These are phyloP conservation scores for Threskiornis aethiopicus DNA, from an alignment of 2,797 vertebrate genomes.

Conservation along the genomic window DNA sequence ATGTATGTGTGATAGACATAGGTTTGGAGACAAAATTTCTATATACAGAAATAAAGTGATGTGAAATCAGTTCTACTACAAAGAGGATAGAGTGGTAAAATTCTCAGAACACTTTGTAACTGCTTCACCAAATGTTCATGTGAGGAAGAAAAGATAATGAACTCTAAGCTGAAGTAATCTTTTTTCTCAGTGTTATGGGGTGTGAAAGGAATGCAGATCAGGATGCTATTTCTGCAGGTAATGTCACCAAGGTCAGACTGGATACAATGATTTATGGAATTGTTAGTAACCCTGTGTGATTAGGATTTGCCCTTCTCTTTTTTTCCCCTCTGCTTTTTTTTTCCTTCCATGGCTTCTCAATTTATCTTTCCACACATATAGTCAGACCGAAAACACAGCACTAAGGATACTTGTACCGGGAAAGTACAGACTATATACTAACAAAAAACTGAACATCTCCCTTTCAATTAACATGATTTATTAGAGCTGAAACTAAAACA, in stretches of 20 bases:
- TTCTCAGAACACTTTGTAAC: not conserved
- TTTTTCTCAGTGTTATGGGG: not conserved
- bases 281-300: constrained; percentile 13
- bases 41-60: not conserved
- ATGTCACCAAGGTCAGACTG: constrained; percentile 8
- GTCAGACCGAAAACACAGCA: not conserved
- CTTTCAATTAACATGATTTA: constrained; percentile 46
- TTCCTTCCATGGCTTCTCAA: not conserved
- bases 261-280: constrained; percentile 48
- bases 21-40: not conserved
- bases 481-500: constrained; percentile 24
- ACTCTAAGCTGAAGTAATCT: not conserved
- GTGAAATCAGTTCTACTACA: not conserved
- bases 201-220: constrained; percentile 48
- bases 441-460: not conserved
- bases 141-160: not conserved
- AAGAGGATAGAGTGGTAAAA: not conserved
- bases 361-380: not conserved
- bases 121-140: not conserved
- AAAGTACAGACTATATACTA: not conserved
- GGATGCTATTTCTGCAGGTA: constrained; percentile 24
- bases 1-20: not conserved
- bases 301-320: not conserved
- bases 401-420: not conserved
- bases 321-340: not conserved